phyloP scores from a whole-genome alignment of 2,888 invertebrate genomes.

The Argynnis bischoffii region DNA sequence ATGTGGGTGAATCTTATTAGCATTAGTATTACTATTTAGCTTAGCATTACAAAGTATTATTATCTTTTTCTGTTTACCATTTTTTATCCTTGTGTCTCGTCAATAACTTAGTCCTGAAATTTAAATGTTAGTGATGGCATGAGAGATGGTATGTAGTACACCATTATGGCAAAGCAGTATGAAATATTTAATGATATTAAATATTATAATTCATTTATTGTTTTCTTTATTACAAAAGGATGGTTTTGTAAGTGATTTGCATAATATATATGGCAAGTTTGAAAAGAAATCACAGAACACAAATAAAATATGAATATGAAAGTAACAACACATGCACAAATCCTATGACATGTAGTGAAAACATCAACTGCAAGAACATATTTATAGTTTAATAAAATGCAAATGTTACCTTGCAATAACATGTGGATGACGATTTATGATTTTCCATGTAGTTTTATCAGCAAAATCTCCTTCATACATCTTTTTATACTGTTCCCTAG shows the following conservation, averaged over 20 bases:
- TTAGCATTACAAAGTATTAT: constrained; percentile 59
- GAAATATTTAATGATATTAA: constrained; percentile 16
- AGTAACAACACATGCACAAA: constrained; percentile 29
- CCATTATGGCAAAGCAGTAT: constrained; percentile 34
- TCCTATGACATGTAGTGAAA: constrained; percentile 26
- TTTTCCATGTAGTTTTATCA: constrained; percentile 72
- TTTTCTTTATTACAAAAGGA: constrained; percentile 1
- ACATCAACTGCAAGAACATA: constrained; percentile 24
- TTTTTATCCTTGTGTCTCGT: constrained; percentile 92
- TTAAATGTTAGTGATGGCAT: constrained; percentile 80
- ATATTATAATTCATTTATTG: constrained; percentile 3
- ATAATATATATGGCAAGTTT: constrained; percentile 38
- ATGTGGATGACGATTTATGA: constrained; percentile 75
- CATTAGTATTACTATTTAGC: constrained; percentile 57
- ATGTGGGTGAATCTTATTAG: constrained; percentile 23
- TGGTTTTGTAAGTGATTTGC: constrained; percentile 15
- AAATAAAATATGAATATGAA: constrained; percentile 15
- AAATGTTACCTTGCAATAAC: constrained; percentile 81
- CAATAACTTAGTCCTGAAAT: constrained; percentile 94
- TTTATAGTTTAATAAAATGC: neutral
- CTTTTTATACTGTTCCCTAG: constrained; percentile 73
- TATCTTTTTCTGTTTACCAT: constrained; percentile 85
- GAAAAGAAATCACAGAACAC: constrained; percentile 26
- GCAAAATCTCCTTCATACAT: constrained; percentile 75
- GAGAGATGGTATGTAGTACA: constrained; percentile 54